Evolutionary conservation across 2,888 invertebrate species (phyloP).

Genomic region (Eledona agricola): DNA sequence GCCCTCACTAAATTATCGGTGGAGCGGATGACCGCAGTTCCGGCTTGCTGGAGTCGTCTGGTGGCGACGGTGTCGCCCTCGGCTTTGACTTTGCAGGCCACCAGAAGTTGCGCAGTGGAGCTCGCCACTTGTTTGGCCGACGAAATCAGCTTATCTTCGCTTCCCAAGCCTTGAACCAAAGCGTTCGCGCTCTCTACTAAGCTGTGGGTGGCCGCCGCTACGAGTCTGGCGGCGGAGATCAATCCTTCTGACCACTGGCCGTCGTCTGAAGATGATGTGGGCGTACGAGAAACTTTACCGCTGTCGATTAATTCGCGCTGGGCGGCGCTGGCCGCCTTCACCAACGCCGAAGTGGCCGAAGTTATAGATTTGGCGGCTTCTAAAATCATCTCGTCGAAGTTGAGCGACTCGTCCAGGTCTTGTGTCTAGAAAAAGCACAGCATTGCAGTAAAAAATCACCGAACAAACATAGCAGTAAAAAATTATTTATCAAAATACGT

Average conservation of each 20-base stretch:
- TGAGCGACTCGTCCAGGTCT: constrained; percentile 92
- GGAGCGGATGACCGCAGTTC: constrained; percentile 96
- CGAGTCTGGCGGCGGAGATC: constrained; percentile 92
- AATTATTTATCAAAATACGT: too few relatives aligned
- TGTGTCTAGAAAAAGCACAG: constrained; percentile 60
- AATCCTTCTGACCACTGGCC: constrained; percentile 99
- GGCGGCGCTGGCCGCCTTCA: constrained; percentile 96
- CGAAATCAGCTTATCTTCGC: constrained; percentile 95
- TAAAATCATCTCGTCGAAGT: constrained; percentile 99
- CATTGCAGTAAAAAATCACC: background rate
- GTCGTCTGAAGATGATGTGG: constrained; percentile 88
- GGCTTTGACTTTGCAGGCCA: constrained; percentile 99
- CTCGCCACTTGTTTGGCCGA: constrained; percentile 97
- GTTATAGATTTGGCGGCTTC: constrained; percentile 98
- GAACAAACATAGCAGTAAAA: too few relatives aligned
- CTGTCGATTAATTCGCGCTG: constrained; percentile 93
- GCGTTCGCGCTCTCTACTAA: constrained; percentile 98
- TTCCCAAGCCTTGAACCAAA: constrained; percentile 89
- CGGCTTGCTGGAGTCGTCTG: constrained; percentile 89
- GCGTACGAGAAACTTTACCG: constrained; percentile 87
- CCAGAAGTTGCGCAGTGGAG: constrained; percentile 95
- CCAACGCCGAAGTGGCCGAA: constrained; percentile 94
- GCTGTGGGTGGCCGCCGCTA: constrained; percentile 97
- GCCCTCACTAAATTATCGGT: constrained; percentile 97
- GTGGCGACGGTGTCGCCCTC: constrained; percentile 96